phyloP scores from a whole-genome alignment of 2,797 vertebrate genomes.

The Myoxocephalus aenaeus region DNA sequence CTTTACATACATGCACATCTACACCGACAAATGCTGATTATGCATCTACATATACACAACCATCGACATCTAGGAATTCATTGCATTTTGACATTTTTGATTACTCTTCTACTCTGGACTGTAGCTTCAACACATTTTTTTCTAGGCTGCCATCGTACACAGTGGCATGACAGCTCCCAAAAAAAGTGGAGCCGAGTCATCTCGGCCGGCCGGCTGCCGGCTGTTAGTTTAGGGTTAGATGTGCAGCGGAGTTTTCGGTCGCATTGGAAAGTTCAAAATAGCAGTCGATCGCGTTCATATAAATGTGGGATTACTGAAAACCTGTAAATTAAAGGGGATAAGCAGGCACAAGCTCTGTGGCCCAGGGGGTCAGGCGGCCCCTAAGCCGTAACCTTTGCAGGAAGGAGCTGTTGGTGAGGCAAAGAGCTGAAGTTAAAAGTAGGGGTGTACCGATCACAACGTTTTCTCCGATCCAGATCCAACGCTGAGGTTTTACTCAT shows the following conservation, averaged over 20 bases:
- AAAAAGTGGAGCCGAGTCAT: no score
- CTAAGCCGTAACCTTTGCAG: not conserved
- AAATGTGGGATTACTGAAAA: slow-evolving; percentile 13
- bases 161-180: no score
- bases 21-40: no score
- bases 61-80: no score
- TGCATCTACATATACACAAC: no score
- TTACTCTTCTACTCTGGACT: not conserved
- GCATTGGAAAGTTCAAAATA: not conserved
- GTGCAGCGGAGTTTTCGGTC: not conserved
- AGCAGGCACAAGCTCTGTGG: not conserved
- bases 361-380: slow-evolving; percentile 6
- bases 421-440: not conserved
- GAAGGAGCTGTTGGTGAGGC: not conserved
- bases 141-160: no score
- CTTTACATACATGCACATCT: no score
- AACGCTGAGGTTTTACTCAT: not conserved
- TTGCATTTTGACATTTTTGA: not conserved
- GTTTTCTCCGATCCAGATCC: not conserved
- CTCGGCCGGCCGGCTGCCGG: no score
- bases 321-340: not conserved
- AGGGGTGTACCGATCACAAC: not conserved
- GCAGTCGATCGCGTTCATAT: not conserved
- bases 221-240: not conserved
- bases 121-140: not conserved